Evolutionary conservation across 2,113 vertebrate species (phyloP).

Genomic region (Mormyrus lacerda): DNA sequence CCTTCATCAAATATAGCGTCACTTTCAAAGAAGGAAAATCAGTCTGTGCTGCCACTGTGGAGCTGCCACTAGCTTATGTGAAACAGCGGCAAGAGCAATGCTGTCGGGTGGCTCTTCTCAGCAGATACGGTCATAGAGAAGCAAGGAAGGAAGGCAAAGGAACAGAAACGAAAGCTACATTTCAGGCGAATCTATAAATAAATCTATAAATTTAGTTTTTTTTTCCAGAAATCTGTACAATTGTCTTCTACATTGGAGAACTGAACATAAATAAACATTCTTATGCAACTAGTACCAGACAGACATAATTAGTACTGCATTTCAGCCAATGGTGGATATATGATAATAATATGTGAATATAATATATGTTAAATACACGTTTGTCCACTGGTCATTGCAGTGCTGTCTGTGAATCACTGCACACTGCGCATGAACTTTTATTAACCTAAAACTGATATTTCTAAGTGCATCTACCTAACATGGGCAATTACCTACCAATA

Average conservation of each 20-base stretch:
- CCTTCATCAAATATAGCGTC: slow-evolving; percentile 35
- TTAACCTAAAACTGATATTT: background rate
- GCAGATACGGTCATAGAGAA: background rate
- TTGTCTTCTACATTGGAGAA: background rate
- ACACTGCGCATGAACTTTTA: background rate
- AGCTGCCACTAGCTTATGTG: background rate
- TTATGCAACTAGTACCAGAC: background rate
- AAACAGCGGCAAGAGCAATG: background rate
- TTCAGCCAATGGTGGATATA: background rate
- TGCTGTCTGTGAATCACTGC: slow-evolving; percentile 12
- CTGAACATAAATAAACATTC: background rate
- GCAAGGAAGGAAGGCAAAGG: background rate
- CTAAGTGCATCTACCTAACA: background rate
- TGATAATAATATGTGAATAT: background rate
- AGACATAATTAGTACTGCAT: background rate
- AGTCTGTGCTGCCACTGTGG: slow-evolving; percentile 9
- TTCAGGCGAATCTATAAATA: background rate
- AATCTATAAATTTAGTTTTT: too few species aligned
- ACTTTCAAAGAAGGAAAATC: slow-evolving; percentile 37
- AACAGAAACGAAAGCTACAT: background rate
- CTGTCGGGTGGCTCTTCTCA: background rate
- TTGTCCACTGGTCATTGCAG: background rate
- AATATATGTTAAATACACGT: background rate
- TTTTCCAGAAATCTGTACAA: background rate
- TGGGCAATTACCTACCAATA: background rate